These are phyloP conservation scores for Cyprinella venusta DNA, from an alignment of 2,797 vertebrate genomes.

Conservation along the genomic window DNA sequence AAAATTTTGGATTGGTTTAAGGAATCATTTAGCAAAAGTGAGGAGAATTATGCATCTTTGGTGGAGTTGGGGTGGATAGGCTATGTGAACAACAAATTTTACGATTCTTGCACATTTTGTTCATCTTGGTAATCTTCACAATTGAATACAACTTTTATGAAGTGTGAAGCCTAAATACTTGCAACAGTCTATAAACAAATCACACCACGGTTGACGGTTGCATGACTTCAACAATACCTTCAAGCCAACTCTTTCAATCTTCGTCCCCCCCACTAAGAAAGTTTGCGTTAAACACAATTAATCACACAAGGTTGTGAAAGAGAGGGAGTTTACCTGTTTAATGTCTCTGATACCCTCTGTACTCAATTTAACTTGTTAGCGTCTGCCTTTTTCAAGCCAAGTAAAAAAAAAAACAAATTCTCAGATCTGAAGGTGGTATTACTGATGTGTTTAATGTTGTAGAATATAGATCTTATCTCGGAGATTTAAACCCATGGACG, in stretches of 20 bases:
- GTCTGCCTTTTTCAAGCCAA: neutral
- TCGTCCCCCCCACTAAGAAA: neutral
- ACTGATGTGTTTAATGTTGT: neutral
- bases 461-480: neutral
- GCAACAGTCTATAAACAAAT: neutral
- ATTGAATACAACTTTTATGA: neutral
- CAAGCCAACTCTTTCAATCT: neutral
- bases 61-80: neutral
- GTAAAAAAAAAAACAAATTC: no score
- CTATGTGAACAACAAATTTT: neutral
- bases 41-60: neutral
- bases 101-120: neutral
- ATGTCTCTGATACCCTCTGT: neutral
- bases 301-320: neutral
- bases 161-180: neutral
- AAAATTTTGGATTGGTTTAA: neutral
- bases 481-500: neutral
- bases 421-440: neutral
- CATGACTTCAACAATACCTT: neutral
- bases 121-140: neutral
- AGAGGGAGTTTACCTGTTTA: neutral
- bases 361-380: neutral
- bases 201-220: neutral
- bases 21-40: neutral
- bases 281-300: neutral